These are phyloP conservation scores for Dendrolimus pini DNA, from an alignment of 2,888 invertebrate species.

Conservation along the genomic window DNA sequence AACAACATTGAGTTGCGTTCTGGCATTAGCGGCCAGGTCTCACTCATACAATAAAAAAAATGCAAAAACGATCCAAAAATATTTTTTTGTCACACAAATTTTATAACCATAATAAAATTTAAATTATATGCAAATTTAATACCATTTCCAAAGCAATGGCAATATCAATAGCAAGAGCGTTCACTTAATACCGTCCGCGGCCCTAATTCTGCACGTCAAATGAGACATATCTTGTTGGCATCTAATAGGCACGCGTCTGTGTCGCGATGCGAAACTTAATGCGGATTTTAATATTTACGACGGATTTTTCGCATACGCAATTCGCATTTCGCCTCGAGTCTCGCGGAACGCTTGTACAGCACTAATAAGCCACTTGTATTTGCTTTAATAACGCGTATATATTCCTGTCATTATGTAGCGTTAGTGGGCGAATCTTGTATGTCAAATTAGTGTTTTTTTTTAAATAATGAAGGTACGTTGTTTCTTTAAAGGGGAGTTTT, in stretches of 20 bases:
- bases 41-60: too few species aligned
- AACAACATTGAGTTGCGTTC: too few species aligned
- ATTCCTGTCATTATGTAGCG: conserved; percentile 21
- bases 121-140: too few species aligned
- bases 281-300: conserved; percentile 41
- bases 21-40: too few species aligned
- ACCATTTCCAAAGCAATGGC: too few species aligned
- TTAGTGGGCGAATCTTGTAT: conserved; percentile 10
- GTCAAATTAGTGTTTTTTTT: not conserved
- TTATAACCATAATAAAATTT: too few species aligned
- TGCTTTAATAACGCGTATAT: conserved; percentile 29
- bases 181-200: not conserved
- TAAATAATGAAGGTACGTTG: too few species aligned
- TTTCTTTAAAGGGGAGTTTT: too few species aligned
- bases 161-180: too few species aligned
- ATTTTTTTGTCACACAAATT: too few species aligned
- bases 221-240: conserved; percentile 45
- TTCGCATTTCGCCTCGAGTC: conserved; percentile 7
- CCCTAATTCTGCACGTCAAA: conserved; percentile 12
- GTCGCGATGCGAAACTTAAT: conserved; percentile 31
- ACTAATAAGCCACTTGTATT: conserved; percentile 65
- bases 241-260: conserved; percentile 49
- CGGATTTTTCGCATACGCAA: conserved; percentile 37
- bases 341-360: conserved; percentile 32
- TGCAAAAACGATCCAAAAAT: too few species aligned